A percentile compares a stretch with the other conserved stretches of the same genome.
phyloP scores from a whole-genome alignment of 2,797 vertebrate species.

The Kryptopterus vitreolus region DNA sequence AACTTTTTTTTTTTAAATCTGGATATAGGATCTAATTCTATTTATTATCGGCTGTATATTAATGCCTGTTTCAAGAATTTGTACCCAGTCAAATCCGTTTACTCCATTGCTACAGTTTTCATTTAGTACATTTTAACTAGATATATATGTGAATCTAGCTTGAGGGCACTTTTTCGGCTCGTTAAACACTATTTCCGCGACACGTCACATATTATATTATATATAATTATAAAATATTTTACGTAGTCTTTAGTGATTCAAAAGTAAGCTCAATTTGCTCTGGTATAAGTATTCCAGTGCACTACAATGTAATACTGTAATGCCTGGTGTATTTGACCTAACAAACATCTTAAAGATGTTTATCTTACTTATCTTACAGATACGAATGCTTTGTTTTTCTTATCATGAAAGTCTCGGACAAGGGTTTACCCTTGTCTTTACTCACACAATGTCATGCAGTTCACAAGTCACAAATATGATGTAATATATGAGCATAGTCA shows the following conservation, averaged over 20 bases:
- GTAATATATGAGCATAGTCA: background rate
- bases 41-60: too few relatives aligned
- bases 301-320: background rate
- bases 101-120: too few relatives aligned
- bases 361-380: constrained; percentile 11
- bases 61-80: too few relatives aligned
- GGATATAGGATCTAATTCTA: too few relatives aligned
- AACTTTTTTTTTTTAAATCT: too few relatives aligned
- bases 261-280: background rate
- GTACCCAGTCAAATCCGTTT: too few relatives aligned
- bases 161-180: background rate
- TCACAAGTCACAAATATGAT: background rate
- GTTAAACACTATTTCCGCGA: background rate
- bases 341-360: too few relatives aligned
- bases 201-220: too few relatives aligned
- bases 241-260: background rate
- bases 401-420: constrained; percentile 11
- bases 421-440: constrained; percentile 1
- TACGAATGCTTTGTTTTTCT: constrained; percentile 10
- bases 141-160: too few relatives aligned
- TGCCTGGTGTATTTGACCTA: background rate
- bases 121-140: too few relatives aligned
- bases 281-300: background rate
- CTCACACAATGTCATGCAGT: constrained; percentile 3
- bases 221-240: constrained; percentile 7